Evolutionary conservation across 2,888 invertebrate genomes (phyloP).

Genomic region (Lycocerus yunnanus): DNA sequence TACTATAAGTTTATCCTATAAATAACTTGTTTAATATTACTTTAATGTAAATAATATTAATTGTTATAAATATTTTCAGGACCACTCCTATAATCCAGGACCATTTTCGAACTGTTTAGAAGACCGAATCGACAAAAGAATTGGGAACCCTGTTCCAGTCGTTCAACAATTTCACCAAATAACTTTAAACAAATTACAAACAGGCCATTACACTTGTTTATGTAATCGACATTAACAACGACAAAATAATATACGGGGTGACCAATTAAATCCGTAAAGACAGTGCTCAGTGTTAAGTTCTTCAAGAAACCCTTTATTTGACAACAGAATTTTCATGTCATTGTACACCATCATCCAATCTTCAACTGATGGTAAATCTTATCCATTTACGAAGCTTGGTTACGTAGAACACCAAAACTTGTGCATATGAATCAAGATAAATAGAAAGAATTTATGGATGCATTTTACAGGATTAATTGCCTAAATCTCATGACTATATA

Average conservation of each 20-base stretch:
- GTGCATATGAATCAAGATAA: slow-evolving; percentile 67
- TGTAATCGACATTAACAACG: slow-evolving; percentile 67
- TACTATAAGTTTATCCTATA: too few relatives aligned
- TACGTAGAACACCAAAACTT: slow-evolving; percentile 68
- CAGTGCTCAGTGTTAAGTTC: slow-evolving; percentile 82
- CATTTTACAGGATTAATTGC: slow-evolving; percentile 86
- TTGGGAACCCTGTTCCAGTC: slow-evolving; percentile 69
- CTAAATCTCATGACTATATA: slow-evolving; percentile 82
- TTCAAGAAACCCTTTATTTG: slow-evolving; percentile 88
- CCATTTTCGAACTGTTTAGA: slow-evolving; percentile 86
- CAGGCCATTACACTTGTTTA: slow-evolving; percentile 74
- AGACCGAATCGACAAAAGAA: slow-evolving; percentile 81
- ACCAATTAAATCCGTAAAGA: slow-evolving; percentile 83
- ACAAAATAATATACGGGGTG: slow-evolving; percentile 65
- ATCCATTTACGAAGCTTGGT: slow-evolving; percentile 82
- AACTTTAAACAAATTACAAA: slow-evolving; percentile 62
- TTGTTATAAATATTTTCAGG: slow-evolving; percentile 54
- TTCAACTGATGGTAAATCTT: slow-evolving; percentile 83
- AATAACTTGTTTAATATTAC: too few relatives aligned
- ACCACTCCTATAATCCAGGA: slow-evolving; percentile 76
- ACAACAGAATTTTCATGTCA: slow-evolving; percentile 86
- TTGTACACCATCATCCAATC: slow-evolving; percentile 81
- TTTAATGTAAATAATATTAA: background rate
- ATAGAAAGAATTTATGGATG: slow-evolving; percentile 81
- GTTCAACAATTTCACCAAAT: slow-evolving; percentile 53